phyloP scores from a whole-genome alignment of 1,140 invertebrate species.

The Hydropsyche tenuis region DNA sequence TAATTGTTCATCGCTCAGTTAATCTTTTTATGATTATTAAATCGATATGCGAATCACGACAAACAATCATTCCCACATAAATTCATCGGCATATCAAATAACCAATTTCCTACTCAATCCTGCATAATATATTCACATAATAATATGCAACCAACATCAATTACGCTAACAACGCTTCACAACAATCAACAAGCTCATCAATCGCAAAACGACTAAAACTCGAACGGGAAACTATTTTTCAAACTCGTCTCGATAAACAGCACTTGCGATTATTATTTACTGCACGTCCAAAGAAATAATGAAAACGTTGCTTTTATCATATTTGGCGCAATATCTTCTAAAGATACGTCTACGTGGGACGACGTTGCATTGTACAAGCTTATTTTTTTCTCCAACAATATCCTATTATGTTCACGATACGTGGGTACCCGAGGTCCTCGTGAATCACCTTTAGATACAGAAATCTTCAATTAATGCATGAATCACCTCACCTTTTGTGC shows the following conservation, averaged over 20 bases:
- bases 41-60: no score
- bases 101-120: no score
- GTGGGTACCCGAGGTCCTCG: constrained; percentile 12
- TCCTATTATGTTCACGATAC: constrained; percentile 21
- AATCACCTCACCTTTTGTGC: constrained; percentile 16
- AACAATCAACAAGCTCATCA: no score
- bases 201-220: no score
- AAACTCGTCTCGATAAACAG: not conserved
- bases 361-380: constrained; percentile 9
- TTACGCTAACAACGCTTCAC: no score
- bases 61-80: no score
- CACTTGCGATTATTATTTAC: constrained; percentile 15
- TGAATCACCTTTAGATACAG: constrained; percentile 2
- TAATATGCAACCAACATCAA: no score
- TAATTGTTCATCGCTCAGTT: no score
- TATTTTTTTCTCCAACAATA: not conserved
- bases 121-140: no score
- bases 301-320: constrained; percentile 15
- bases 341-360: constrained; percentile 4
- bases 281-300: constrained; percentile 15
- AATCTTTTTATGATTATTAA: no score
- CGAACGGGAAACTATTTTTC: no score
- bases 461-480: constrained; percentile 14
- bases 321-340: not conserved
- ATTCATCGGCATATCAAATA: no score